These are phyloP conservation scores for Papilio helenus DNA, from an alignment of 1,140 invertebrate species.

Conservation along the genomic window DNA sequence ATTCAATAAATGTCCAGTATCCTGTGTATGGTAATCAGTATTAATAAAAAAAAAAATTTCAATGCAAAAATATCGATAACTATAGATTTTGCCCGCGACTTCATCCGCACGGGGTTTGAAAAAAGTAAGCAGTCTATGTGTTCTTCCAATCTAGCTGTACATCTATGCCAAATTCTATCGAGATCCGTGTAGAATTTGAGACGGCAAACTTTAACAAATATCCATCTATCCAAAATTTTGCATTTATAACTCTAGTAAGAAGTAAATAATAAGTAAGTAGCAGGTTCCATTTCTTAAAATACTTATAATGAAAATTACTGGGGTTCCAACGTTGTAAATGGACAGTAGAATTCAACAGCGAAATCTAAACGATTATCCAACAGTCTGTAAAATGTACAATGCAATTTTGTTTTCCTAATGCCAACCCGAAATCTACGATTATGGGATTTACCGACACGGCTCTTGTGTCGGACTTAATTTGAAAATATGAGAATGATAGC, in stretches of 20 bases:
- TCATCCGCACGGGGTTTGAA: too few relatives aligned
- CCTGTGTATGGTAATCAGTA: background rate
- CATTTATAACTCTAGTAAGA: too few relatives aligned
- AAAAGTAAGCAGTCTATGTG: too few relatives aligned
- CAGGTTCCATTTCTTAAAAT: too few relatives aligned
- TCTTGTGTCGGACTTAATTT: constrained; percentile 62
- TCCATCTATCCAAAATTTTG: too few relatives aligned
- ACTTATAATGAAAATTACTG: background rate
- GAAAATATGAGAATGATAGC: constrained; percentile 72
- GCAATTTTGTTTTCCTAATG: constrained; percentile 57
- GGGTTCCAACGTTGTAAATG: background rate
- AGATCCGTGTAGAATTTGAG: too few relatives aligned
- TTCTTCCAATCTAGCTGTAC: too few relatives aligned
- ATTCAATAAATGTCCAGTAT: background rate
- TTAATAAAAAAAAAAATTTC: background rate
- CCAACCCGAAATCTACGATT: constrained; percentile 60
- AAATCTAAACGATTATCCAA: constrained; percentile 12
- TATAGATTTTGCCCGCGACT: too few relatives aligned
- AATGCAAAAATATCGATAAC: background rate
- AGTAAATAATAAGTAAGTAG: too few relatives aligned
- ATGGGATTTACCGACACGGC: constrained; percentile 61
- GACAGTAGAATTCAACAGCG: background rate
- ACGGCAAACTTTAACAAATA: too few relatives aligned
- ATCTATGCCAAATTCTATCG: too few relatives aligned
- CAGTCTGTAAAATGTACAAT: constrained; percentile 46